Evolutionary conservation across 1,140 invertebrate species (phyloP).

Genomic region (Trichonephila clavata): DNA sequence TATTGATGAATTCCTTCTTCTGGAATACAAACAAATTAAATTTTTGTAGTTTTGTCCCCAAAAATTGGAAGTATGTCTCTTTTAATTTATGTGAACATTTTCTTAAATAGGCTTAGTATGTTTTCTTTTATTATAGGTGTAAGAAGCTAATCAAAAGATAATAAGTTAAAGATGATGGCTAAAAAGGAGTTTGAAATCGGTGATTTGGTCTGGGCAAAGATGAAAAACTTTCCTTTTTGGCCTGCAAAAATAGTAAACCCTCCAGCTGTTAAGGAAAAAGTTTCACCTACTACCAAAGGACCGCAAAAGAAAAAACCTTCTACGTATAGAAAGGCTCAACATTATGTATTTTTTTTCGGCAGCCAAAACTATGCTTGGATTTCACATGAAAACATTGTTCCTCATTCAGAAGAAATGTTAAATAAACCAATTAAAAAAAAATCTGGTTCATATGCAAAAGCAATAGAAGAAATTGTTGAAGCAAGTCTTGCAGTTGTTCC

Average conservation of each 20-base stretch:
- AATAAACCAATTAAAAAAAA: not conserved
- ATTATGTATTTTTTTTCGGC: conserved; percentile 97
- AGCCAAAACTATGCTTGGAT: conserved; percentile 88
- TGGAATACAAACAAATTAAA: too few relatives aligned
- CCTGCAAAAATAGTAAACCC: conserved; percentile 80
- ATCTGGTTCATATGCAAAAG: too few relatives aligned
- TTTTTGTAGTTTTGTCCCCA: too few relatives aligned
- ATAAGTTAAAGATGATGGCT: not conserved
- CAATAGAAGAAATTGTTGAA: too few relatives aligned
- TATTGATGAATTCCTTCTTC: too few relatives aligned
- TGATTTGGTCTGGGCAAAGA: conserved; percentile 80
- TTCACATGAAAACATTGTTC: conserved; percentile 49
- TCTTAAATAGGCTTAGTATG: too few relatives aligned
- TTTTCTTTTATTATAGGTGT: too few relatives aligned
- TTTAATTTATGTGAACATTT: too few relatives aligned
- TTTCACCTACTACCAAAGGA: conserved; percentile 80
- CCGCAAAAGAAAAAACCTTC: not conserved
- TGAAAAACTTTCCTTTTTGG: conserved; percentile 80
- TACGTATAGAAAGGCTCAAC: conserved; percentile 78
- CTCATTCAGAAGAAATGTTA: conserved; percentile 27
- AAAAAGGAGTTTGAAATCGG: conserved; percentile 71
- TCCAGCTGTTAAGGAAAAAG: conserved; percentile 66
- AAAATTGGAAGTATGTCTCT: too few relatives aligned
- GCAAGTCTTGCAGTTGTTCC: too few relatives aligned
- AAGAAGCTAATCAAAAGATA: too few relatives aligned